Evolutionary conservation across 2,888 invertebrate species (phyloP).

Genomic region (Malachius bipustulatus): DNA sequence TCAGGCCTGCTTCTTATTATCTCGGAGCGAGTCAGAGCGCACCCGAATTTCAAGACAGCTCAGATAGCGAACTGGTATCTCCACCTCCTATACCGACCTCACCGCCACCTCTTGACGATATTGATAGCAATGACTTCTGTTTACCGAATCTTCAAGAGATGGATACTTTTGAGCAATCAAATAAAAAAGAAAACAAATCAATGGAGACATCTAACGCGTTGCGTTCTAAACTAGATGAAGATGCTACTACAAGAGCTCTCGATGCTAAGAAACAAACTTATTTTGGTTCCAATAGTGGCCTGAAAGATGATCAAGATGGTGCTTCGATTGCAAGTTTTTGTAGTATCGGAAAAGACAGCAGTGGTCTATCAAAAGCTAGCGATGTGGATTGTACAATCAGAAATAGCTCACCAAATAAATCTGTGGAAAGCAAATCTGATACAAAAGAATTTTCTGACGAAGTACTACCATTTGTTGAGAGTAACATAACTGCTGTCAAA

Average conservation of each 20-base stretch:
- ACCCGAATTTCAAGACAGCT: conserved; percentile 63
- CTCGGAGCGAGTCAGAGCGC: conserved; percentile 55
- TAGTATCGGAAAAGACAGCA: conserved; percentile 22
- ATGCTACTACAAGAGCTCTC: conserved; percentile 18
- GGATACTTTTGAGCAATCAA: conserved; percentile 19
- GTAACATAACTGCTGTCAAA: conserved; percentile 41
- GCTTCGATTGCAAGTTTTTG: conserved; percentile 25
- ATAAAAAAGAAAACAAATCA: no score
- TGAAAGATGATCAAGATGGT: conserved; percentile 21
- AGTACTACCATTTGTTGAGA: conserved; percentile 43
- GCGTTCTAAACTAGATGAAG: conserved; percentile 17
- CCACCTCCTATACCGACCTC: conserved; percentile 70
- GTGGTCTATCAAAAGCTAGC: conserved; percentile 32
- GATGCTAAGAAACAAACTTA: conserved; percentile 20
- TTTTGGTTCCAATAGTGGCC: conserved; percentile 15
- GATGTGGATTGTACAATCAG: conserved; percentile 36
- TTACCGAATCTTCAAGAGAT: conserved; percentile 14
- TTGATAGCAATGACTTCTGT: conserved; percentile 40
- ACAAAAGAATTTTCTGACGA: conserved; percentile 65
- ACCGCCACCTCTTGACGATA: conserved; percentile 60
- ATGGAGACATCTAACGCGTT: conserved; percentile 11
- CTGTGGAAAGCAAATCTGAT: conserved; percentile 56
- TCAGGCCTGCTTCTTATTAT: conserved; percentile 80
- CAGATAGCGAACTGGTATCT: conserved; percentile 66
- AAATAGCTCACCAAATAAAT: conserved; percentile 24